Base-by-base conservation (phyloP, 1,140 invertebrate genomes). In the Euwallacea fornicatus region DNA sequence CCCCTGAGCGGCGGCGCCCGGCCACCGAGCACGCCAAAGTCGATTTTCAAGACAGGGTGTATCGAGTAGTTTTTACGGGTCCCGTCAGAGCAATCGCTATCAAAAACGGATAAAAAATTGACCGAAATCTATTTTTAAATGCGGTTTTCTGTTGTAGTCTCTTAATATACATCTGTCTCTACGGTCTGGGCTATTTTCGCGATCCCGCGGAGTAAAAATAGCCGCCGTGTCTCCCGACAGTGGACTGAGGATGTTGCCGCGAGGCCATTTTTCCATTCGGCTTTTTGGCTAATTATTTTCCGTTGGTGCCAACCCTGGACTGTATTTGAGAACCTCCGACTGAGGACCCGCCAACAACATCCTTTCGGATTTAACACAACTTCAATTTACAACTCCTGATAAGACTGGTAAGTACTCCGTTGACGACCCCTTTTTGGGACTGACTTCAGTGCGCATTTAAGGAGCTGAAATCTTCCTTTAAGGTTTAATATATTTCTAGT, bases 141-240 rank as follows among this genome's bases (percentile, higher is more conserved):
- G 75, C 73, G 71, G 66, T 72, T 74, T 76, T 75, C 62, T 75
- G 75, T 78, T 76, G 74, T 76, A 69, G 74, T 74, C 71, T 56
- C 75, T 74, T 77, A 78, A 79, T 78, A 78, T 78, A 75, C 73
- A 77, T 78, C 77, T 77, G 77, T 75, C 73, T 68, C 74, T 66
- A 75, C 75, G 68, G 73, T 75, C 75, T 77, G 72, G 69, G 78
- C 79, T 81, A 81, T 80, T 81, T 81, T 80, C 75, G 76, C 74
- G 60, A 75, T 74, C 74, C 73, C 68, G 76, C 73, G 76, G 76
- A 62, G 75, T 80, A 81, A 77, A 79, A 81, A 81, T 81, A 81
- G 75, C 77, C 66, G 56, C 68, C 60, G 74, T 74, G 75, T 78
- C 73, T 76, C 69, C 67, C 66, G 66, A 69, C 64, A 55, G 60